phyloP scores from a whole-genome alignment of 2,113 vertebrate species.

The Pundamilia nyererei region DNA sequence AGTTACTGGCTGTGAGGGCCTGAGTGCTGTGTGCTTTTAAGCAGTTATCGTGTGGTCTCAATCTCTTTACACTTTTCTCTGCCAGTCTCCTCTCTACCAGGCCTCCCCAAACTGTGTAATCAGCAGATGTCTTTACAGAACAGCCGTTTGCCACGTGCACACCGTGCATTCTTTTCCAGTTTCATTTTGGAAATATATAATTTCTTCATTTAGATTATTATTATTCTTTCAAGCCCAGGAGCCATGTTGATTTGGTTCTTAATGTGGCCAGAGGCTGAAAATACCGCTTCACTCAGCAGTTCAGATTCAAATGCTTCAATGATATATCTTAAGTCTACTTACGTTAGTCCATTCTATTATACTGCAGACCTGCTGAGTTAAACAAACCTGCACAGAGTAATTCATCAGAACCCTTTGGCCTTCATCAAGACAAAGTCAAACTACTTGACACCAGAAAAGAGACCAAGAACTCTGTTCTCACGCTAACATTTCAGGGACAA shows the following conservation, averaged over 20 bases:
- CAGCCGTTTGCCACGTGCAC: constrained; percentile 40
- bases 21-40: constrained; percentile 52
- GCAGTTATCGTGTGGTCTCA: constrained; percentile 54
- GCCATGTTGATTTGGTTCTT: constrained; percentile 53
- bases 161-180: constrained; percentile 50
- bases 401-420: constrained; percentile 22
- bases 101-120: constrained; percentile 68
- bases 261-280: constrained; percentile 34
- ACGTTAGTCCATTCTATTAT: constrained; percentile 31
- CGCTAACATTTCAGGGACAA: not conserved
- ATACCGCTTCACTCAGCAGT: constrained; percentile 43
- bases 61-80: constrained; percentile 64
- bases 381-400: constrained; percentile 25
- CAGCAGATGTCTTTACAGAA: constrained; percentile 74
- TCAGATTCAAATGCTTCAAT: constrained; percentile 32
- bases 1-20: constrained; percentile 51
- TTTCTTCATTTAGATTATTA: constrained; percentile 39
- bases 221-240: constrained; percentile 44
- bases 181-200: constrained; percentile 49
- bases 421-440: constrained; percentile 27
- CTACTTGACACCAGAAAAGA: not conserved
- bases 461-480: not conserved
- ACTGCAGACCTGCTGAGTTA: constrained; percentile 38
- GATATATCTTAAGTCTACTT: constrained; percentile 8
- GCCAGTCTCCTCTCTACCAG: constrained; percentile 56